Conservation (phyloP, 2,888 invertebrate genomes). For the Adineta ricciae region DNA sequence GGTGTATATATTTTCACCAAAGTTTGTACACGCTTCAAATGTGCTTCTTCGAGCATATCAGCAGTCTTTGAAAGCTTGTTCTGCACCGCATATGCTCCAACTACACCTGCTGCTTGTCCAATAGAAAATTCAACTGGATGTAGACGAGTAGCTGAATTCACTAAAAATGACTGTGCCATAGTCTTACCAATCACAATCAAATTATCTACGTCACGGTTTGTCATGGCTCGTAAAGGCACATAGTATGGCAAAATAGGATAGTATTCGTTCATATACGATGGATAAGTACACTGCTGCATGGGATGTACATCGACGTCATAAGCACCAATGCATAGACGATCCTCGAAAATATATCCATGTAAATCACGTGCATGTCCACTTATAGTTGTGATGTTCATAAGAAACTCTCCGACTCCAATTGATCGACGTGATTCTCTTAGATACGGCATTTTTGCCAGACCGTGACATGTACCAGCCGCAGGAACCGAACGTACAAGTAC, state of each 20-base stretch:
- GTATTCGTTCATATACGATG: slow-evolving; percentile 32
- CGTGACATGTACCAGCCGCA: slow-evolving; percentile 29
- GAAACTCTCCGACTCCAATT: slow-evolving; percentile 34
- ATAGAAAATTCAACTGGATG: slow-evolving; percentile 35
- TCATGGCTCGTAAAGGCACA: slow-evolving; percentile 36
- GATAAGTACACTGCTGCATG: slow-evolving; percentile 34
- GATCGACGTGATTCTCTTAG: slow-evolving; percentile 35
- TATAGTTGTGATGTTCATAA: slow-evolving; percentile 33
- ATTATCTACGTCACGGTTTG: slow-evolving; percentile 35
- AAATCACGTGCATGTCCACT: neutral
- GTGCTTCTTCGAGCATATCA: too few relatives aligned
- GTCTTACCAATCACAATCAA: slow-evolving; percentile 36
- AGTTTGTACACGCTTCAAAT: too few relatives aligned
- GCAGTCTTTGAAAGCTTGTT: too few relatives aligned
- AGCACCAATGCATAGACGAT: slow-evolving; percentile 35
- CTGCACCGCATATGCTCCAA: slow-evolving; percentile 7
- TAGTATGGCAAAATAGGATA: slow-evolving; percentile 33
- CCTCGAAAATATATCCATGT: slow-evolving; percentile 30
- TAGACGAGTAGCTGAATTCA: slow-evolving; percentile 35
- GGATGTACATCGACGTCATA: slow-evolving; percentile 35
- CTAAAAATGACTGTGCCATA: slow-evolving; percentile 35
- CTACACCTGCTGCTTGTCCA: slow-evolving; percentile 35
- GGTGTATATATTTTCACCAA: too few relatives aligned
- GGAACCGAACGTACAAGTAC: too few relatives aligned
- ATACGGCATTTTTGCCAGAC: slow-evolving; percentile 35